Evolutionary conservation across 2,113 vertebrate genomes (phyloP).

Genomic region (Anhinga rufa): DNA sequence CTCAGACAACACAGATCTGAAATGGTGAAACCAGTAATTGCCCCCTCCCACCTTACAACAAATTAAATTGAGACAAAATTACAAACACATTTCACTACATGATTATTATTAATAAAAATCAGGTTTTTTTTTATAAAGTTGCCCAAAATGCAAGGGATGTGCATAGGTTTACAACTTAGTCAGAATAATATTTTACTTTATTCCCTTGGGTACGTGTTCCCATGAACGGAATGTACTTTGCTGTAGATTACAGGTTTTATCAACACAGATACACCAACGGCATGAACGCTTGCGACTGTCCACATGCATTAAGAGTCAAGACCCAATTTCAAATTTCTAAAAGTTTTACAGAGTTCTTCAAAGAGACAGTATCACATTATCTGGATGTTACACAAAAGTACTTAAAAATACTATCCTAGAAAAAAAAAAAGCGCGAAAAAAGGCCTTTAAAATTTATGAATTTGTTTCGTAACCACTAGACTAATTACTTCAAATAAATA

Average conservation of each 20-base stretch:
- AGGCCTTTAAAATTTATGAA: constrained; percentile 77
- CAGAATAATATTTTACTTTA: constrained; percentile 83
- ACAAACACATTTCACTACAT: constrained; percentile 96
- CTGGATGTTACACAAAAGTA: constrained; percentile 79
- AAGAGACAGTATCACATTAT: constrained; percentile 93
- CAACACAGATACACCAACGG: constrained; percentile 91
- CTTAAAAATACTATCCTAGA: constrained; percentile 73
- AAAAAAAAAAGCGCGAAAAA: constrained; percentile 58
- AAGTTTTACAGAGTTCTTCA: constrained; percentile 91
- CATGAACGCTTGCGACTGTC: constrained; percentile 93
- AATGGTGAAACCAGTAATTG: constrained; percentile 83
- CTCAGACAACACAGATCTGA: constrained; percentile 90
- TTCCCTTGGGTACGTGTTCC: constrained; percentile 81
- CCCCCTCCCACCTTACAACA: constrained; percentile 84
- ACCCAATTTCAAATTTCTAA: constrained; percentile 91
- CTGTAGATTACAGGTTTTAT: constrained; percentile 85
- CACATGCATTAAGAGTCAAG: constrained; percentile 97
- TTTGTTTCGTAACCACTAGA: constrained; percentile 72
- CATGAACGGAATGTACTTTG: constrained; percentile 91
- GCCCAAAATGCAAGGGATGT: constrained; percentile 94
- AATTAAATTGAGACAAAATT: constrained; percentile 91
- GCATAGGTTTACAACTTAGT: constrained; percentile 92
- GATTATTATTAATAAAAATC: constrained; percentile 93
- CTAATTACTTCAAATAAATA: constrained; percentile 85
- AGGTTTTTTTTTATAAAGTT: constrained; percentile 89